These are phyloP conservation scores for Eupleurogrammus muticus DNA, from an alignment of 2,797 vertebrate species.

Conservation along the genomic window DNA sequence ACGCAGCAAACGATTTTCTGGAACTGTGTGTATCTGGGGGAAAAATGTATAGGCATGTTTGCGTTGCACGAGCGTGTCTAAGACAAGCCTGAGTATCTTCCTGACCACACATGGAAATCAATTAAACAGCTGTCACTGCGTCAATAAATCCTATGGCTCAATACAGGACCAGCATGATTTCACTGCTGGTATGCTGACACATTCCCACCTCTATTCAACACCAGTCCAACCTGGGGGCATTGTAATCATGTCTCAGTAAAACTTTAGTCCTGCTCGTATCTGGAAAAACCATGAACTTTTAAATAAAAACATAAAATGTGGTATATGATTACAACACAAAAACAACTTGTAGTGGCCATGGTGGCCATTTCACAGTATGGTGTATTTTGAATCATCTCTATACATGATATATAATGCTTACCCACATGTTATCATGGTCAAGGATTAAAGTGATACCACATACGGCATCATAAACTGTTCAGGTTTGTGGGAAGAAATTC, in stretches of 20 bases:
- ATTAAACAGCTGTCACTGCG: conserved; percentile 52
- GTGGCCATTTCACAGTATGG: no score
- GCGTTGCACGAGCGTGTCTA: conserved; percentile 32
- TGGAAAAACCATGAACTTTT: no score
- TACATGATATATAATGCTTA: no score
- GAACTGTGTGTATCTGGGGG: conserved; percentile 12
- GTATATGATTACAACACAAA: no score
- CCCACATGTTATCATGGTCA: no score
- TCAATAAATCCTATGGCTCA: conserved; percentile 61
- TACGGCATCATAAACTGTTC: no score
- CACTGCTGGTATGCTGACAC: conserved; percentile 38
- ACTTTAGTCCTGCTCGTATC: neutral
- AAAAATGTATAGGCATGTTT: conserved; percentile 29
- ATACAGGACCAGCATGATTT: conserved; percentile 52
- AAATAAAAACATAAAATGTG: no score
- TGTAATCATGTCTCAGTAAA: conserved; percentile 32
- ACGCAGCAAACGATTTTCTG: conserved; percentile 33
- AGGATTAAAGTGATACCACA: no score
- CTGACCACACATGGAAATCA: conserved; percentile 53
- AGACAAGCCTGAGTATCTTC: conserved; percentile 30
- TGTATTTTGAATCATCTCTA: no score
- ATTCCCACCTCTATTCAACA: conserved; percentile 20
- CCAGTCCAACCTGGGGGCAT: conserved; percentile 18
- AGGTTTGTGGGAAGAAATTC: no score
- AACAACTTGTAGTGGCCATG: no score